Base-by-base conservation (phyloP, 2,888 invertebrate genomes). In the Zelleria hepariella region DNA sequence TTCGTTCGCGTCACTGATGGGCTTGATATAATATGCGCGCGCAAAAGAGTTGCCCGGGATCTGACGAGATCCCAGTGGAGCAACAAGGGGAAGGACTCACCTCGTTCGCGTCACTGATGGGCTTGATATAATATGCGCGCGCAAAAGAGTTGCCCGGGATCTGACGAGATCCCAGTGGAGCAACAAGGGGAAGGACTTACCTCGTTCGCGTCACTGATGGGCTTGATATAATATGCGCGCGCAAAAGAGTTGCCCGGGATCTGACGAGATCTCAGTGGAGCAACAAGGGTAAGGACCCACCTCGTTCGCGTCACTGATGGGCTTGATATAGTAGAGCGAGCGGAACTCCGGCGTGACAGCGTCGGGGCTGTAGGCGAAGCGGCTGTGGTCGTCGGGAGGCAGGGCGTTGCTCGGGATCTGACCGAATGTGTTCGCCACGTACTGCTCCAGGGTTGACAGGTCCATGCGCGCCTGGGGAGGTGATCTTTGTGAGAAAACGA, bases 271-370 rank as follows among this genome's bases (percentile, higher is more conserved):
- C n/a, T n/a, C n/a, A n/a, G n/a, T n/a, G n/a, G n/a, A n/a, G n/a
- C n/a, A n/a, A n/a, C n/a, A n/a, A n/a, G n/a, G n/a, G n/a, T n/a
- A 54, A 23, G 27, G 49, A 66, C 78, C 82, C 62, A 94, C 91
- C 86, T 93, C 92, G 62, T 91, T 92, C 10, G 92, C 86, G 71
- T 95, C 94, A 65, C 93, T 93, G 8, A 93, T 88, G 0, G 96
- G 94, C 69, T 94, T 93, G 0, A 96, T 91, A 71, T 93, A 94
- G 74, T 93, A 95, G 0, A 94, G 85, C 73, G 91, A 92, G 57
- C 88, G 87, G 74, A 95, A 95, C 52, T 89, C 82, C 0, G 90
- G 82, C 5, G 92, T 93, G 18, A 94, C 90, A 23, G 84, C 69
- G 58, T 86, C 81, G 0, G 86, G 86, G 20, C 70, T 75, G 73